Base-by-base conservation (phyloP, 1,140 invertebrate species). In the Ladona fulva region DNA sequence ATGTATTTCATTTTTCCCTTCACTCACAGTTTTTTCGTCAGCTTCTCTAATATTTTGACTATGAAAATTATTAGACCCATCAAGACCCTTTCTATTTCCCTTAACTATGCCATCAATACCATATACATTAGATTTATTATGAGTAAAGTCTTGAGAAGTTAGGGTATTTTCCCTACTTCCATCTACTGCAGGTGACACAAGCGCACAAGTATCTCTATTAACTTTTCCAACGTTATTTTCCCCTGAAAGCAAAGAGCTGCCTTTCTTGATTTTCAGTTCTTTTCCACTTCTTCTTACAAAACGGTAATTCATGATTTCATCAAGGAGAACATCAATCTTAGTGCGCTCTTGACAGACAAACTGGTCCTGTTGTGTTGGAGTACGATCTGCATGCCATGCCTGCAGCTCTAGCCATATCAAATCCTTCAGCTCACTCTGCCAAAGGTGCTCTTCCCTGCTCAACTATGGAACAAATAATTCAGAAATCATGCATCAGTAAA, bases 361-460 rank as follows among this genome's bases (percentile, higher is more conserved):
- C 74, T 90, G 88, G 83, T 96, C 94, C 85, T 95, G 92, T 81
- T 93, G 91, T 42, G 90, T 87, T 6, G 90, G 86, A 5, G 89
- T 91, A 22, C 91, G 85, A 79, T 93, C 92, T 0, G 92, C 91
- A 75, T 93, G 88, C 86, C 91, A 92, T 0, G 94, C 95, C 83
- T 94, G 93, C 42, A 97, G 85, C 86, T 97, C 95, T 80, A 97
- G 83, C 95, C 95, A 97, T 78, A 97, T 92, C 79, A 95, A 86
- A 86, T 96, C 95, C 85, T 95, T 95, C 11, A 94, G 84, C 84
- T 95, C 92, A 79, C 92, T 95, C 83, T 96, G 93, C 92, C 93
- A 96, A 74, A 93, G 85, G 75, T 92, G 89, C 83, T 96, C 93
- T 84, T 97, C 94, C 79, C 89, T 87, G 80, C 93, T 95, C 81